Percentiles rank a stretch among this genome's conserved stretches.
Conservation (phyloP, 2,113 vertebrate genomes). For the Poeciliopsis turrubarensis region DNA sequence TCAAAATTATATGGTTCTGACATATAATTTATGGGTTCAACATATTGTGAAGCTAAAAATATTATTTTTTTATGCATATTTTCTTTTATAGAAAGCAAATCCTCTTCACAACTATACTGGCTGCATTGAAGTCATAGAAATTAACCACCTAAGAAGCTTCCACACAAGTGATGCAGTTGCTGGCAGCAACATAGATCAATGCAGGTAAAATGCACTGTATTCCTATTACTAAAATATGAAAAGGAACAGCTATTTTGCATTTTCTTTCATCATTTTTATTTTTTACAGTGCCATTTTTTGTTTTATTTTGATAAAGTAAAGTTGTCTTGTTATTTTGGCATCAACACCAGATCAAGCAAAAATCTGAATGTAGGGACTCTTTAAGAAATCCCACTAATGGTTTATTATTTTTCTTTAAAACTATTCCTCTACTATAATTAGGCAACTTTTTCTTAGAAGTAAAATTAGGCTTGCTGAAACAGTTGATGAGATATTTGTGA, state of each 20-base stretch:
- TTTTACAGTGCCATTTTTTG: neutral
- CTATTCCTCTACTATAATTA: no score
- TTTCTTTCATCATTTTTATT: neutral
- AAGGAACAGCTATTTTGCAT: neutral
- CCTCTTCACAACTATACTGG: constrained; percentile 85
- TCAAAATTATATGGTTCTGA: neutral
- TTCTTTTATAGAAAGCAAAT: constrained; percentile 73
- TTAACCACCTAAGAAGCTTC: constrained; percentile 82
- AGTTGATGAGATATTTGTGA: neutral
- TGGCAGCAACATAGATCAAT: constrained; percentile 78
- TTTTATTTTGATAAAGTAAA: neutral
- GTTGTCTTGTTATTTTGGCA: neutral
- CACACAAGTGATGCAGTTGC: constrained; percentile 74
- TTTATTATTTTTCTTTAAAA: neutral
- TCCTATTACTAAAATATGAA: neutral
- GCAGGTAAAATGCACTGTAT: constrained; percentile 80
- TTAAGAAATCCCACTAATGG: constrained; percentile 8
- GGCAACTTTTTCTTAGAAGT: no score
- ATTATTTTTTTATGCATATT: neutral
- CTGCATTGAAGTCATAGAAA: constrained; percentile 84
- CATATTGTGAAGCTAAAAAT: neutral
- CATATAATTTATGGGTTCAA: neutral
- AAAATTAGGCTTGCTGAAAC: neutral
- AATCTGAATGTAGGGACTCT: neutral
- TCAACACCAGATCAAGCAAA: neutral